Conservation (phyloP, 30 jellyfish, hydroid and myxozoan genomes). For the Chrysaora quinquecirrha region DNA sequence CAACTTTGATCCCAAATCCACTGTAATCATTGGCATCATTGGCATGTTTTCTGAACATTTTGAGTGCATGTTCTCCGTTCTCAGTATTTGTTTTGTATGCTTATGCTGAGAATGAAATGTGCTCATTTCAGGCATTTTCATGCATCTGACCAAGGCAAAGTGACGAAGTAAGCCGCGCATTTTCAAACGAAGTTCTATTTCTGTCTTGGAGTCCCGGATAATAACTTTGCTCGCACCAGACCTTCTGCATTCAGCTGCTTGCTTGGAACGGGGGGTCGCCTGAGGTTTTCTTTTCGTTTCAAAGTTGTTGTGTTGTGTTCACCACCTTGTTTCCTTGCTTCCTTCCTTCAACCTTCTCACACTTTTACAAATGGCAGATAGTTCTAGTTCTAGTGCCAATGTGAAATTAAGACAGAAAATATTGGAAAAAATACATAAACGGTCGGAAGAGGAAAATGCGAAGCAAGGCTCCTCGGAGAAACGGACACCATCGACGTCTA, state of each 20-base stretch:
- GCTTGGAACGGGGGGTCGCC: constrained; percentile 7
- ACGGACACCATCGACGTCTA: too few relatives aligned
- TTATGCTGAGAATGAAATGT: neutral
- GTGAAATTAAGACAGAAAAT: too few relatives aligned
- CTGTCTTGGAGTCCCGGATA: too few relatives aligned
- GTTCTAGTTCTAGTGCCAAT: too few relatives aligned
- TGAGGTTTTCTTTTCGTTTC: neutral
- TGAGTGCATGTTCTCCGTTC: constrained; percentile 5
- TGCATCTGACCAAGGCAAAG: constrained; percentile 2
- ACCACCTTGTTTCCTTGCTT: too few relatives aligned
- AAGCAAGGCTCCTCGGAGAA: too few relatives aligned
- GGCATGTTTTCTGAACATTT: neutral
- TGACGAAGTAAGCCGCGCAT: neutral
- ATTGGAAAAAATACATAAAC: too few relatives aligned
- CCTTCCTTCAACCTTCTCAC: too few relatives aligned
- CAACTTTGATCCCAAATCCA: constrained; percentile 2
- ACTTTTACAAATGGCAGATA: too few relatives aligned
- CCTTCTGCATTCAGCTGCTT: constrained; percentile 3
- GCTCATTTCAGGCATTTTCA: constrained; percentile 2
- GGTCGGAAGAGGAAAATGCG: too few relatives aligned
- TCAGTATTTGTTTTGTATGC: neutral
- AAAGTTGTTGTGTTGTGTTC: neutral
- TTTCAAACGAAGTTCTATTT: neutral
- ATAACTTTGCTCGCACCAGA: neutral
- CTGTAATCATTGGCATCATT: neutral